Evolutionary conservation across 2,797 vertebrate species (phyloP).

Genomic region (Chloroceryle amazona): DNA sequence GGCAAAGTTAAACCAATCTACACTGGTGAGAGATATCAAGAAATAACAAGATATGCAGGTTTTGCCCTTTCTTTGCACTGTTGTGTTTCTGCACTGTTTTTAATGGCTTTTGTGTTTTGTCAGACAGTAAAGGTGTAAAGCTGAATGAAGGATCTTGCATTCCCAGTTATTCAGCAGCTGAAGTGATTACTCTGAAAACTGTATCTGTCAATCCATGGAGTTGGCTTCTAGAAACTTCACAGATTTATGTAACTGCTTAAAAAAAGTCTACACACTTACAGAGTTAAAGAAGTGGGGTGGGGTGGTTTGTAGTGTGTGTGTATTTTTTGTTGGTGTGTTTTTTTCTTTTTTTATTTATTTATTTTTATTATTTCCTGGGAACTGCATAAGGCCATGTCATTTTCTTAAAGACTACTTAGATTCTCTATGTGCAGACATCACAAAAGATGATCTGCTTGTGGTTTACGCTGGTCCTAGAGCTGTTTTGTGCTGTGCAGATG

Average conservation of each 20-base stretch:
- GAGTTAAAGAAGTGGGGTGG: too few relatives aligned
- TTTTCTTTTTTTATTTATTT: neutral
- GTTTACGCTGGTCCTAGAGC: neutral
- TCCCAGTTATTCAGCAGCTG: neutral
- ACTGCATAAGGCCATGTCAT: neutral
- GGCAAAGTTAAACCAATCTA: neutral
- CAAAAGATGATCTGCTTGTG: neutral
- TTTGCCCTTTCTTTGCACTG: neutral
- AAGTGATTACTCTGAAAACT: neutral
- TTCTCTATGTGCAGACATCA: accelerated
- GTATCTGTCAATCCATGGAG: neutral
- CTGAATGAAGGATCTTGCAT: neutral
- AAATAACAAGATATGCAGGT: neutral
- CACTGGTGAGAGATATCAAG: neutral
- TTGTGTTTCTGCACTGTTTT: neutral
- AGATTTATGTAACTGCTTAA: neutral
- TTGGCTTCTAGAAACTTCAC: neutral
- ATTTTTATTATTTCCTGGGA: neutral
- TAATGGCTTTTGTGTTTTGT: neutral
- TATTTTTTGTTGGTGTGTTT: too few relatives aligned
- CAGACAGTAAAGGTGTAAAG: neutral
- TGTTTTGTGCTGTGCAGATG: neutral
- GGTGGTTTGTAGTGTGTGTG: too few relatives aligned
- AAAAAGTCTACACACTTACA: neutral
- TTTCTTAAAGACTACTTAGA: neutral